These are phyloP conservation scores for Halictus ligatus DNA, from an alignment of 2,888 invertebrate genomes.

Conservation along the genomic window DNA sequence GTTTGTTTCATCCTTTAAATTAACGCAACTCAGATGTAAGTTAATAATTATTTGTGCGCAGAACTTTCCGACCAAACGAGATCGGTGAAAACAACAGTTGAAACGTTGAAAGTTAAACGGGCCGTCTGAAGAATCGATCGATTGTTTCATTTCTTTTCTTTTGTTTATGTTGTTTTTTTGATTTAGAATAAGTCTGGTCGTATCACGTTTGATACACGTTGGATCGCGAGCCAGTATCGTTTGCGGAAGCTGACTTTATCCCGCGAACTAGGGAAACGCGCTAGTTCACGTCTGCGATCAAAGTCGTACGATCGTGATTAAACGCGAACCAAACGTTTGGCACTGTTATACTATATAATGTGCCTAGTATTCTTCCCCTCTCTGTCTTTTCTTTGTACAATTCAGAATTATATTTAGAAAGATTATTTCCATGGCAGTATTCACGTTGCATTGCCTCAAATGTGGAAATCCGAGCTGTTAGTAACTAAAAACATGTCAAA, in stretches of 20 bases:
- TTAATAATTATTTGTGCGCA: not conserved
- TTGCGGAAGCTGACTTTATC: slow-evolving; percentile 35
- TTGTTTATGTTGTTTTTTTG: not conserved
- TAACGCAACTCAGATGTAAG: not conserved
- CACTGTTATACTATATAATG: slow-evolving; percentile 24
- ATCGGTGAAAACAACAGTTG: not conserved
- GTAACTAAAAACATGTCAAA: not conserved
- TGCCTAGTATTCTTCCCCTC: slow-evolving; percentile 23
- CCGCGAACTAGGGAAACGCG: slow-evolving; percentile 36
- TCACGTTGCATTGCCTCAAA: slow-evolving; percentile 61
- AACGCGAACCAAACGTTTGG: slow-evolving; percentile 21
- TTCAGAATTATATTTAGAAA: slow-evolving; percentile 67
- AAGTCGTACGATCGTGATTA: not conserved
- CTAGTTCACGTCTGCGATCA: not conserved
- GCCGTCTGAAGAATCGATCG: not conserved
- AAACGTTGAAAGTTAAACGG: not conserved
- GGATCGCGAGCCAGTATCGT: not conserved
- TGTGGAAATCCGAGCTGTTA: slow-evolving; percentile 56
- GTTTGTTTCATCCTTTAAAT: not conserved
- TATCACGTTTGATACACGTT: not conserved
- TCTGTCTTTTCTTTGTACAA: slow-evolving; percentile 36
- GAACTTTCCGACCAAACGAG: not conserved
- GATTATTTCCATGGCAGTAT: slow-evolving; percentile 68
- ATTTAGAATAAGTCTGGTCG: slow-evolving; percentile 13
- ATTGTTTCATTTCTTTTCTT: not conserved